Percentiles rank a stretch among this genome's conserved stretches.
These are phyloP conservation scores for Ceratothoa steindachneri DNA, from an alignment of 2,888 invertebrate genomes.

Conservation along the genomic window DNA sequence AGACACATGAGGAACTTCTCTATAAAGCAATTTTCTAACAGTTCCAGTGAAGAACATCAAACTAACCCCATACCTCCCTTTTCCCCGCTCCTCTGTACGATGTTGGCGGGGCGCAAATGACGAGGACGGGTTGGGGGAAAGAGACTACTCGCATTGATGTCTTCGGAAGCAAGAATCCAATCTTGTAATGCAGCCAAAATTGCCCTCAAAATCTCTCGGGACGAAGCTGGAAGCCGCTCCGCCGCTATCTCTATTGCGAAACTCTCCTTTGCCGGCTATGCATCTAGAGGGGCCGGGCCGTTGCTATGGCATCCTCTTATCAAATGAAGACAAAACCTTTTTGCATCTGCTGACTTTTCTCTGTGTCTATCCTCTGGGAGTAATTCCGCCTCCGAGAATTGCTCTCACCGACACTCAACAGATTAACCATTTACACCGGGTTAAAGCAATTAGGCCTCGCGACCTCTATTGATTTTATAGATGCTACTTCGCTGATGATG, in stretches of 20 bases:
- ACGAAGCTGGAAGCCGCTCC: neutral
- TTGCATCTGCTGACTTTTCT: neutral
- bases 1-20: too few species aligned
- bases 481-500: neutral
- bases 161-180: slow-evolving; percentile 2
- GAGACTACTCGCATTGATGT: neutral
- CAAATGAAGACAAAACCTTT: neutral
- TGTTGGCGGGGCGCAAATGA: neutral
- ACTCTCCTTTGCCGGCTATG: neutral
- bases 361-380: neutral
- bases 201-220: neutral
- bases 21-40: too few species aligned
- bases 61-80: too few species aligned
- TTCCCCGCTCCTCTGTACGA: too few species aligned
- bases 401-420: slow-evolving; percentile 2
- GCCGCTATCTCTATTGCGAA: neutral
- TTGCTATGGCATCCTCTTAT: neutral
- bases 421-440: slow-evolving; percentile 9
- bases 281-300: neutral
- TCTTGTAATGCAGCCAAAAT: slow-evolving; percentile 7
- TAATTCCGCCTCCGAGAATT: neutral
- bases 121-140: too few species aligned
- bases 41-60: too few species aligned
- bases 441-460: slow-evolving; percentile 8
- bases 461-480: neutral